Evolutionary conservation across 1,140 invertebrate genomes (phyloP).

Genomic region (Pogonomyrmex californicus): DNA sequence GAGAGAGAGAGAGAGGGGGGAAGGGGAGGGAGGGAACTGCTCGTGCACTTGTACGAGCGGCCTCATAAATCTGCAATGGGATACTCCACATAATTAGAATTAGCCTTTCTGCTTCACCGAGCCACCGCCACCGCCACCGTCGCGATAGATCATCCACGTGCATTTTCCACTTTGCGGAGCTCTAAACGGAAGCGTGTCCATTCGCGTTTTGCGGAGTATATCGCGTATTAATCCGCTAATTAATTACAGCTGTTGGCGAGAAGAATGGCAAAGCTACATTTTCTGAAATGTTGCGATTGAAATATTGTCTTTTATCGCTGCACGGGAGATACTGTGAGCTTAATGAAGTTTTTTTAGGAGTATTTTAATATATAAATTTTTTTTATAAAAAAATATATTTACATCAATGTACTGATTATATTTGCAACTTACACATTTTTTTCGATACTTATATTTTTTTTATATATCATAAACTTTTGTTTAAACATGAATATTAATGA

Average conservation of each 20-base stretch:
- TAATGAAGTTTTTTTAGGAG: not conserved
- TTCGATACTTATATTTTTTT: not conserved
- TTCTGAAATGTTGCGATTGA: not conserved
- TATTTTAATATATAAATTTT: not conserved
- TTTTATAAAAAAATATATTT: not conserved
- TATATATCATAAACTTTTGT: not conserved
- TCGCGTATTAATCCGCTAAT: slow-evolving; percentile 56
- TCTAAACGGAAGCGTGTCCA: slow-evolving; percentile 37
- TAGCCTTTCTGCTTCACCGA: slow-evolving; percentile 75
- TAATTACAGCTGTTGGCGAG: slow-evolving; percentile 24
- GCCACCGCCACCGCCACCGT: slow-evolving; percentile 27
- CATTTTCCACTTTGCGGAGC: slow-evolving; percentile 33
- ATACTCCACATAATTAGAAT: slow-evolving; percentile 84
- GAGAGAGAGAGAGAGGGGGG: slow-evolving; percentile 15
- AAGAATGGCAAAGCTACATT: not conserved
- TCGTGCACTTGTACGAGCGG: slow-evolving; percentile 78
- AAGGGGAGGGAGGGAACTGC: slow-evolving; percentile 27
- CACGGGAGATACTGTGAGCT: not conserved
- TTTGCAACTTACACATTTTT: not conserved
- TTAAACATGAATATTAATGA: not conserved
- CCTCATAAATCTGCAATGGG: slow-evolving; percentile 85
- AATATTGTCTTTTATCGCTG: not conserved
- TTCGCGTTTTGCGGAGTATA: slow-evolving; percentile 18
- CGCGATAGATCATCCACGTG: slow-evolving; percentile 41
- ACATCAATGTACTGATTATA: too few relatives aligned